Base-by-base conservation (phyloP, 1,140 invertebrate genomes). In the Ganaspis sp. region DNA sequence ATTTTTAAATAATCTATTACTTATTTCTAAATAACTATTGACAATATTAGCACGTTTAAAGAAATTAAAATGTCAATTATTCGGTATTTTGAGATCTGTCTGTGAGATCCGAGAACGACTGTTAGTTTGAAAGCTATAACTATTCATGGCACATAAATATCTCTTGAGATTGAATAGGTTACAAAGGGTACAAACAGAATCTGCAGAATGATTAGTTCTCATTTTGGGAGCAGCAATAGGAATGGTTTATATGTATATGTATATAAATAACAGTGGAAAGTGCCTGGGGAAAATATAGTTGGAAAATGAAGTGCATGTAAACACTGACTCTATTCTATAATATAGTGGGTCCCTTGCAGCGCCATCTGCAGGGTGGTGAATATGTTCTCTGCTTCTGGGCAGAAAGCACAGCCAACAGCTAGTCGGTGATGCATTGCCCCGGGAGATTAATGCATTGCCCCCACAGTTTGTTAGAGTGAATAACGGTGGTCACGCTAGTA, bases 401-500 rank as follows among this genome's bases (percentile, higher is more conserved):
- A 80, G 80, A 80, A 83, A 85, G 79, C 83, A 73, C 45, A 38
- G 79, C 73, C 71, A 69, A 78, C 74, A 19, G 42, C 23, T 72
- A 23, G n/a, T 37, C 75, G 76, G 83, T 89, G 88, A 89, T 89
- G 87, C 86, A 90, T 90, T 84, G 83, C 82, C 82, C 70, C 81
- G 83, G 70, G 78, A 88, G 86, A 89, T 89, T 88, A 89, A 90
- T 88, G 87, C 81, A 87, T 87, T 80, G 77, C 77, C 80, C 74
- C 72, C 80, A 84, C 88, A 85, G 84, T 89, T 88, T 87, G 85
- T 86, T 88, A 80, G 78, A 85, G 83, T 84, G 87, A 90, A 87
- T 87, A 90, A 89, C 84, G 86, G 84, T 80, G 83, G 72, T 70
- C 72, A 74, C 76, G 82, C 79, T 84, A 87, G 21, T 90, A 89